Conservation (phyloP, 2,888 invertebrate species). For the Cephus pygmeus region DNA sequence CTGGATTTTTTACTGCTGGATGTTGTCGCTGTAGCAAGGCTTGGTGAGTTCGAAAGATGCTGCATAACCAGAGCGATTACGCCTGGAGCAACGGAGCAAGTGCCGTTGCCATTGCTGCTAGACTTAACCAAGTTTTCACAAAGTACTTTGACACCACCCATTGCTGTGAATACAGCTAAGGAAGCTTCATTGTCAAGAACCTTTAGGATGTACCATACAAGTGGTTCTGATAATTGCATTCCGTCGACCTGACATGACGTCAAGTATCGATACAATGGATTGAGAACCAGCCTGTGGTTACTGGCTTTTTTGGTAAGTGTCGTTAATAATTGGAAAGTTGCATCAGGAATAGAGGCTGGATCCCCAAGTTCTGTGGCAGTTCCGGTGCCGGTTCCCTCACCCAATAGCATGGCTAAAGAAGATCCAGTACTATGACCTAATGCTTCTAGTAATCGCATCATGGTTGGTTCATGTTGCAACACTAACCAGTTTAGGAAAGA, state of each 20-base stretch:
- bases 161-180: constrained; percentile 78
- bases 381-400: constrained; percentile 64
- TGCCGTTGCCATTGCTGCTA: constrained; percentile 63
- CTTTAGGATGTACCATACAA: constrained; percentile 85
- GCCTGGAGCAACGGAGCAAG: constrained; percentile 69
- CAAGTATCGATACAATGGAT: constrained; percentile 75
- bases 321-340: constrained; percentile 85
- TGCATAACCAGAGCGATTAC: constrained; percentile 72
- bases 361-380: constrained; percentile 68
- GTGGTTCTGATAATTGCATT: constrained; percentile 82
- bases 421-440: constrained; percentile 81
- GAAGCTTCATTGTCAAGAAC: constrained; percentile 83
- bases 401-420: constrained; percentile 76
- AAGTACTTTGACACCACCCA: constrained; percentile 81
- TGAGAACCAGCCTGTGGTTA: constrained; percentile 79
- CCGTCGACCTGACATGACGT: constrained; percentile 64
- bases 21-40: constrained; percentile 58
- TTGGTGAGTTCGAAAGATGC: constrained; percentile 69
- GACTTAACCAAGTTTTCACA: constrained; percentile 79
- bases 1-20: constrained; percentile 62
- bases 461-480: constrained; percentile 80
- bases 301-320: constrained; percentile 82
- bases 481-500: constrained; percentile 65
- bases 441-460: constrained; percentile 85
- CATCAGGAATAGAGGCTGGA: constrained; percentile 84